These are phyloP conservation scores for Tapirus indicus DNA, from an alignment of 2,797 vertebrate genomes.

Conservation along the genomic window DNA sequence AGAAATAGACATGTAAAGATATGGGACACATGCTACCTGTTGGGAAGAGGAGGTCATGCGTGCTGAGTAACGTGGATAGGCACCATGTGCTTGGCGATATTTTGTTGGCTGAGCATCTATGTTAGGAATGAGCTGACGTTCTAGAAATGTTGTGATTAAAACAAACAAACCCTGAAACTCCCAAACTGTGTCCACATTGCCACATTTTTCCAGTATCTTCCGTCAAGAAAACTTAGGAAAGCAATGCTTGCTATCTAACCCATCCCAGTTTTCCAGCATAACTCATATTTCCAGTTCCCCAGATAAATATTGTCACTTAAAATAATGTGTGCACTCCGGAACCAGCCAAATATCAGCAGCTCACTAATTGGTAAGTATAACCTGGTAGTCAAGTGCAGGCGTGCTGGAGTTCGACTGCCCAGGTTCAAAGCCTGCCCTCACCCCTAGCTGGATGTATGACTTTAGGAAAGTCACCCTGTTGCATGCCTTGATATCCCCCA, in stretches of 20 bases:
- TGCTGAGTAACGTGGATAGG: fast-evolving
- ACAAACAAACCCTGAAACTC: background rate
- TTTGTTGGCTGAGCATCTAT: too few relatives aligned
- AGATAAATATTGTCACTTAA: background rate
- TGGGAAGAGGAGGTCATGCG: fast-evolving
- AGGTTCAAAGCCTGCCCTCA: background rate
- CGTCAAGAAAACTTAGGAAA: background rate
- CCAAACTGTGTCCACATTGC: background rate
- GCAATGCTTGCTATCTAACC: too few relatives aligned
- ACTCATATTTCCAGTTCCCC: background rate
- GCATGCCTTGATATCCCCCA: background rate
- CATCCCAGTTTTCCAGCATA: background rate
- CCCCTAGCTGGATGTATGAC: background rate
- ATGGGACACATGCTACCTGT: fast-evolving
- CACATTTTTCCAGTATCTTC: background rate
- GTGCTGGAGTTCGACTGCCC: background rate
- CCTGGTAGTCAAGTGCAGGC: background rate
- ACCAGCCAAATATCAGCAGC: too few relatives aligned
- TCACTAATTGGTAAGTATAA: fast-evolving
- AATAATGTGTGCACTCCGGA: background rate
- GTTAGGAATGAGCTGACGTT: background rate
- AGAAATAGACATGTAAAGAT: fast-evolving
- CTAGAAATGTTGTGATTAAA: background rate
- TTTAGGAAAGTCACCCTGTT: background rate
- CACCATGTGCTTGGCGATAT: fast-evolving